Conservation (phyloP, 2,113 vertebrate genomes). For the Leiothrix lutea region DNA sequence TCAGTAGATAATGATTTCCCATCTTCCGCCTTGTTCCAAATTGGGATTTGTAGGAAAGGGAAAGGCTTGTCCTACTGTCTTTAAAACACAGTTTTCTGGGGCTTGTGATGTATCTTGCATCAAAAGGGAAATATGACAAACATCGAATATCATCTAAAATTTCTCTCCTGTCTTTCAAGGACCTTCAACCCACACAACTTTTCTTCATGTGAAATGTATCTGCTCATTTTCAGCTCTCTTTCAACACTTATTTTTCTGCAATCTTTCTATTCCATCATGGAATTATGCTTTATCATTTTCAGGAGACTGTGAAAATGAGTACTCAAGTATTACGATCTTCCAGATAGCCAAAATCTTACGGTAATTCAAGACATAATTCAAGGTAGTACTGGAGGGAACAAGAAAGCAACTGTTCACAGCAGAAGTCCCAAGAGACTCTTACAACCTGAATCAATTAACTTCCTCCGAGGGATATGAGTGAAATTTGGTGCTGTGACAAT, state of each 20-base stretch:
- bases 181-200: neutral
- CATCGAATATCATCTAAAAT: neutral
- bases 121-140: neutral
- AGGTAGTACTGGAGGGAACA: neutral
- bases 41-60: neutral
- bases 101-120: neutral
- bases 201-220: neutral
- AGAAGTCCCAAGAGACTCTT: neutral
- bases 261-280: neutral
- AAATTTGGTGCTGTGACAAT: neutral
- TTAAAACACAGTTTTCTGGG: neutral
- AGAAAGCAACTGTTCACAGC: neutral
- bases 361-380: neutral
- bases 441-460: neutral
- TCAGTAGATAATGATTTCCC: slow-evolving; percentile 1
- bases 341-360: neutral
- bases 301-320: neutral
- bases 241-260: neutral
- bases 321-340: neutral
- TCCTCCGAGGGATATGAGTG: neutral
- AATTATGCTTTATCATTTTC: neutral
- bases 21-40: neutral
- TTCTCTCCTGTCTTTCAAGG: neutral
- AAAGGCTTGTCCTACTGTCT: neutral
- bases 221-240: neutral